Evolutionary conservation across 2,113 vertebrate genomes (phyloP), one percentile per base, ranked within the genome.

Genomic region (Amphilophus citrinellus): DNA sequence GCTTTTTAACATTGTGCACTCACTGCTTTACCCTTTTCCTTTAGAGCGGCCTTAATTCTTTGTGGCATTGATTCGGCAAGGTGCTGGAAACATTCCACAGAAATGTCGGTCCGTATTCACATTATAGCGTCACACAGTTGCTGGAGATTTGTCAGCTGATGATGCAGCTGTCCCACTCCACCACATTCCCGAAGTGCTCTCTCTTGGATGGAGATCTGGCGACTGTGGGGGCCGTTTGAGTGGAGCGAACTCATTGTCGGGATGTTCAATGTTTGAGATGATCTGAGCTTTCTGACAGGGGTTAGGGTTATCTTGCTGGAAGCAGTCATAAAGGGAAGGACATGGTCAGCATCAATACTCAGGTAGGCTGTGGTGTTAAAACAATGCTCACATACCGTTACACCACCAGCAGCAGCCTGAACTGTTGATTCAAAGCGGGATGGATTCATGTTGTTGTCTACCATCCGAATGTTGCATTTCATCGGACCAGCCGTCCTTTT

Each of bases 321-420:
- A 66, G 37, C n/a, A 66, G 39, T 39, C 9, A 68, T 27, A 27
- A 27, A 24, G 1, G 14, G 65, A 27, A 47, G 39, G 22, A 47
- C 44, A 4, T 24, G 1, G n/a, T 66, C n/a, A 17, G n/a, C n/a
- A 44, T 20, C 39, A 27, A 27, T 68, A 0, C n/a, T 66, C n/a
- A 24, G 15, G 39, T 39, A 39, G 39, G 39, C 10, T 10, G 39
- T 39, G 39, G 39, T 10, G 10, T 39, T 39, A 10, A 66, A 6
- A 66, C 7, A 5, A 4, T 10, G 42, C 42, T 30, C 5, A 9
- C 42, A 71, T 1, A 0, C 22, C 47, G 27, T 7, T 71, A 44
- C 65, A 50, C 42, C 0, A 68, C 0, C 1, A 68, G 14, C 47
- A 68, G 17, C 15, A 50, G 0, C 8, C 42, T 30, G 1, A 50